Conservation (phyloP, 2,797 vertebrate genomes). For the Premnoplex brunnescens region DNA sequence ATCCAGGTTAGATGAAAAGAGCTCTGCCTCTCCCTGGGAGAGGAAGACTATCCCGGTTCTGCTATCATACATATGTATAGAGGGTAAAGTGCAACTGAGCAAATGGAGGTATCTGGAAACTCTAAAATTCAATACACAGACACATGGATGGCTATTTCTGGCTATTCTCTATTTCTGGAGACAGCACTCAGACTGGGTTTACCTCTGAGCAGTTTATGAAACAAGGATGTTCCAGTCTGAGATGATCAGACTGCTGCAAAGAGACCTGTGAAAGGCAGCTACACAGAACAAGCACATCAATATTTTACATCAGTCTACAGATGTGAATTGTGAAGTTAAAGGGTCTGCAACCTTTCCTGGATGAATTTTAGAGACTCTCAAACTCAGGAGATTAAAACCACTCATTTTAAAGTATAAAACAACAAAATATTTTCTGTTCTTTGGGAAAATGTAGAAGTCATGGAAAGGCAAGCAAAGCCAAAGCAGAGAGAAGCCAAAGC, state of each 20-base stretch:
- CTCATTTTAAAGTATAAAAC: not conserved
- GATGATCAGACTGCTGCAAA: not conserved
- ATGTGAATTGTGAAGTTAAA: not conserved
- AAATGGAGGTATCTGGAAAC: not conserved
- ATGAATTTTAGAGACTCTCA: not conserved
- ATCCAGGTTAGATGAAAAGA: not conserved
- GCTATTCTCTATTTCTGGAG: no score
- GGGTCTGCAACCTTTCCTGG: not conserved
- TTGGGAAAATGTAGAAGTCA: not conserved
- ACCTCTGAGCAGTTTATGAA: not conserved
- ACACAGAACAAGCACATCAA: not conserved
- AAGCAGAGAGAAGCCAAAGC: not conserved
- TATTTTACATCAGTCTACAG: not conserved
- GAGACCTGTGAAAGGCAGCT: not conserved
- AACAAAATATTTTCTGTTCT: not conserved
- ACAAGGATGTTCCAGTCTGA: slow-evolving; percentile 3
- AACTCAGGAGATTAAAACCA: not conserved
- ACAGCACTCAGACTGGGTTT: not conserved
- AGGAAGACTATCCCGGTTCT: not conserved
- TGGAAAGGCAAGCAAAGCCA: not conserved
- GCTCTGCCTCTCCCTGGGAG: not conserved
- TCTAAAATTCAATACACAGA: slow-evolving; percentile 16
- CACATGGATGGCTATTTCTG: not conserved
- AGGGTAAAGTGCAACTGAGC: not conserved
- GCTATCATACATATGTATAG: not conserved